Base-by-base conservation (phyloP, 92 coral and sea anemone genomes). In the Scolanthus callimorphus region DNA sequence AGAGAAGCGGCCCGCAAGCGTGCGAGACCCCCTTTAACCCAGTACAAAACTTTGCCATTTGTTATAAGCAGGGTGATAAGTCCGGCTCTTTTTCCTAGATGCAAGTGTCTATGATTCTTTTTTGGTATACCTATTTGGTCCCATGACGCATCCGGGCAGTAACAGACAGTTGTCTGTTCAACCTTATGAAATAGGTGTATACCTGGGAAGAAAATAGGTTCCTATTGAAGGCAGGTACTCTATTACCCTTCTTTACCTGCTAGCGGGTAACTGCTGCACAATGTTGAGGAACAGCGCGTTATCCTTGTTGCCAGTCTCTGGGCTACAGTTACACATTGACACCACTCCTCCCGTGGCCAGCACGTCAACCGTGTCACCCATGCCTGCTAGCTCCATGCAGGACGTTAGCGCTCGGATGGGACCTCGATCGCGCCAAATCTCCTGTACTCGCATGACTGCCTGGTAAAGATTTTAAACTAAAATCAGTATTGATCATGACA, bases 251-350 rank as follows among this genome's bases (percentile, higher is more conserved):
- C 27, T 77, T 63, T 26, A 86, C 95, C 95, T 64, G 2, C 76
- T 55, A 30, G 69, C 69, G 4, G 89, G 95, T 26, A 86, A 64
- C 60, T 86, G 95, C 41, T 71, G 95, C 34, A 86, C 69, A 26
- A 82, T 82, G 43, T 86, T 86, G 0, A 86, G 83, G 34, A 86
- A 86, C 71, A 86, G 78, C 3, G 85, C 85, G 37, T 65, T 67
- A 46, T 86, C 95, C 54, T 68, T 63, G 28, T 31, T 19, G 10
- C 53, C 54, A 9, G 29, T 54, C n/a, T 45, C 22, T 39, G 46
- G 25, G 25, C 69, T 52, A 10, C 48, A 9, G n/a, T 20, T 52
- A 6, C 17, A 3, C 17, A 13, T 27, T 2, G 44, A 28, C 11
- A 31, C 67, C 0, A 61, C 31, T 4, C 52, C 23, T 9, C 17